A percentile compares a stretch with the other conserved stretches of the same genome.
These are phyloP conservation scores for Morpho helenor DNA, from an alignment of 2,888 invertebrate species.

Conservation along the genomic window DNA sequence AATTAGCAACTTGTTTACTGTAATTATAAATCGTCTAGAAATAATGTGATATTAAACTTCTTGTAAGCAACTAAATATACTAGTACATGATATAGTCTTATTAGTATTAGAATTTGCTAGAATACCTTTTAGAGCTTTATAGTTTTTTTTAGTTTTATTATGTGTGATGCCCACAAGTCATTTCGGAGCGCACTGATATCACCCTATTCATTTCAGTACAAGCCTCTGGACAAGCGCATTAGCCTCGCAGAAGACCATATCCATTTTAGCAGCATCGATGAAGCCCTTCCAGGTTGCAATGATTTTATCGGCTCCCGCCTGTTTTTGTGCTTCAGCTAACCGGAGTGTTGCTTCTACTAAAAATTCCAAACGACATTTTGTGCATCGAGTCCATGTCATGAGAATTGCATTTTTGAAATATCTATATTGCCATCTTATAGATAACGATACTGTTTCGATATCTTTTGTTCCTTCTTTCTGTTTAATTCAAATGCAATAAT, in stretches of 20 bases:
- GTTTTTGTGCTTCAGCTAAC: constrained; percentile 62
- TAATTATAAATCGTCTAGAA: no score
- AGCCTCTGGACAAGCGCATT: constrained; percentile 75
- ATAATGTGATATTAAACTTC: no score
- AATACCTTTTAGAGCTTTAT: constrained; percentile 14
- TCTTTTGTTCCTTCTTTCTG: background rate
- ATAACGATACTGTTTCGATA: constrained; percentile 2
- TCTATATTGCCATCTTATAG: no score
- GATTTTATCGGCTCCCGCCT: constrained; percentile 53
- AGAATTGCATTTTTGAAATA: no score
- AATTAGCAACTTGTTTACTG: no score
- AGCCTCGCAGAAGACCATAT: constrained; percentile 61
- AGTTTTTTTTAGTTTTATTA: constrained; percentile 16
- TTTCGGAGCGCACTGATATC: constrained; percentile 39
- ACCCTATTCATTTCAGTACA: constrained; percentile 74
- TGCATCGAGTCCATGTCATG: no score
- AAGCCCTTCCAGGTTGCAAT: constrained; percentile 60
- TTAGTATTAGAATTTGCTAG: background rate
- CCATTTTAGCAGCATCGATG: constrained; percentile 52
- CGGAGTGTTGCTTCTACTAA: constrained; percentile 26
- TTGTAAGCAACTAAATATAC: background rate
- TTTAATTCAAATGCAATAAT: background rate
- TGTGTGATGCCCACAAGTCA: constrained; percentile 16
- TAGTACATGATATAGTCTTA: background rate
- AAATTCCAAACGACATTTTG: background rate